These are phyloP conservation scores for Eustalomyia histrio DNA, from an alignment of 2,888 invertebrate species.

Conservation along the genomic window DNA sequence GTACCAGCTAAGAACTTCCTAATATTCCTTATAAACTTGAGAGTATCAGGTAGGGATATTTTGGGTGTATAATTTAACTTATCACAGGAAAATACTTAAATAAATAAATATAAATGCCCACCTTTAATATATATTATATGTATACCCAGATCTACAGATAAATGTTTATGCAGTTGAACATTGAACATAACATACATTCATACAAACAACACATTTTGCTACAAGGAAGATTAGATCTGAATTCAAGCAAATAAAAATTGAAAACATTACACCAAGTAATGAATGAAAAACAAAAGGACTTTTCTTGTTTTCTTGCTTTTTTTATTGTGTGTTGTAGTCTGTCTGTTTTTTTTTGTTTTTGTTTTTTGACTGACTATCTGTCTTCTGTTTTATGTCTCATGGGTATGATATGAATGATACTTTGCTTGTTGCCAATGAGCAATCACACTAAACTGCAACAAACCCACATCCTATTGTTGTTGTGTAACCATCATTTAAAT, in stretches of 20 bases:
- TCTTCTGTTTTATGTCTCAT: neutral
- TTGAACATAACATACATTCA: too few species aligned
- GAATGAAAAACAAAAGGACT: neutral
- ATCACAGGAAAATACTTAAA: too few species aligned
- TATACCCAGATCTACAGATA: too few species aligned
- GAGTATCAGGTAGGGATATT: too few species aligned
- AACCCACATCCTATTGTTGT: neutral
- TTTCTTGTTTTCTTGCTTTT: neutral
- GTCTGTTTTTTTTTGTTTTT: too few species aligned
- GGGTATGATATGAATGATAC: neutral
- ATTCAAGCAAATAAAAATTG: slow-evolving; percentile 5
- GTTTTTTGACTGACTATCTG: neutral
- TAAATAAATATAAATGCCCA: too few species aligned
- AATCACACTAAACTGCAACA: neutral
- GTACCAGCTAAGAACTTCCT: too few species aligned
- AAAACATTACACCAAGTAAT: slow-evolving; percentile 5
- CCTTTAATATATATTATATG: too few species aligned
- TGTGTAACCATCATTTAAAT: neutral
- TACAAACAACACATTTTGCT: neutral
- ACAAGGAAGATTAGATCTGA: neutral
- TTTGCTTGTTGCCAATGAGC: slow-evolving; percentile 3
- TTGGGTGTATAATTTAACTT: too few species aligned
- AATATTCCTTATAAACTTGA: too few species aligned
- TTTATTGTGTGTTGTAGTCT: neutral
- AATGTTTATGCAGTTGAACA: too few species aligned